Conservation (phyloP, 2,888 invertebrate genomes). For the Seira musarum region DNA sequence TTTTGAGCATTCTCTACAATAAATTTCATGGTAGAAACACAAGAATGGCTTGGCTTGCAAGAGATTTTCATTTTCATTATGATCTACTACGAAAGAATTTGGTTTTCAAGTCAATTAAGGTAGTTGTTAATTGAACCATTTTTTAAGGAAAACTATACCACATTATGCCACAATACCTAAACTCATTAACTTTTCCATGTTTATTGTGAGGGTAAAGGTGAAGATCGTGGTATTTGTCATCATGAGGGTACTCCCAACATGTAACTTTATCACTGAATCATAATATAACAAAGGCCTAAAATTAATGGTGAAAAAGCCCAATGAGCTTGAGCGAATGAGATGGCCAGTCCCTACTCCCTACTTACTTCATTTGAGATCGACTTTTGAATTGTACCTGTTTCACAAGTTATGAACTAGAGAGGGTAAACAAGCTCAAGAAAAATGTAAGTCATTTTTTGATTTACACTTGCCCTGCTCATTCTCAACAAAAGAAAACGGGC, state of each 20-base stretch:
- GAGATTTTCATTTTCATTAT: too few relatives aligned
- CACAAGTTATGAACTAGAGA: not conserved
- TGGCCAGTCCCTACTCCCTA: too few relatives aligned
- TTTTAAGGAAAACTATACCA: not conserved
- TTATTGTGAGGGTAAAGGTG: not conserved
- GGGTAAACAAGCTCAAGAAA: not conserved
- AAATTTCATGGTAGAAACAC: not conserved
- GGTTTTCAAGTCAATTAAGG: not conserved
- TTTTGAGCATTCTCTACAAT: not conserved
- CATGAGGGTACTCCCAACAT: too few relatives aligned
- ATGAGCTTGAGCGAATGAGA: too few relatives aligned
- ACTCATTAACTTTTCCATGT: not conserved
- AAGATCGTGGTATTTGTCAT: not conserved
- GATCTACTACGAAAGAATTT: too few relatives aligned
- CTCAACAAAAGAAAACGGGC: not conserved
- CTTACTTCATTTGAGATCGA: too few relatives aligned
- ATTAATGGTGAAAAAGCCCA: too few relatives aligned
- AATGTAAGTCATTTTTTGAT: not conserved
- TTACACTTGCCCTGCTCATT: not conserved
- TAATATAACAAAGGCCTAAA: too few relatives aligned
- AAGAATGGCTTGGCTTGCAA: too few relatives aligned
- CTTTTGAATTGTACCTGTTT: not conserved
- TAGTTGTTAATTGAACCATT: not conserved
- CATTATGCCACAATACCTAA: not conserved
- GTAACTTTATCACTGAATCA: too few relatives aligned